Conservation (phyloP, 64 coral and sea anemone species). For the Catalaphyllia jardinei region DNA sequence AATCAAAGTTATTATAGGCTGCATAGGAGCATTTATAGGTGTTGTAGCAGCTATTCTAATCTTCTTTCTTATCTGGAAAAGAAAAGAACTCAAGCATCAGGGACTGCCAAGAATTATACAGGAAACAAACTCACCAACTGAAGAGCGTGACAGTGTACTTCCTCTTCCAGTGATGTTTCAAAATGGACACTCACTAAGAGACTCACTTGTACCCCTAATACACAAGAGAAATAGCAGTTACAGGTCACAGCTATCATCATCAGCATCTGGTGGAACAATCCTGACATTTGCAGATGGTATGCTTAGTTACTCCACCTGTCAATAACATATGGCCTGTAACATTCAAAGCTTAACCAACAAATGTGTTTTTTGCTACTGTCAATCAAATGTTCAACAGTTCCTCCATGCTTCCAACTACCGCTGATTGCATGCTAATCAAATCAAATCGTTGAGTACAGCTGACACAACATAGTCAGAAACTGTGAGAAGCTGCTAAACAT, state of each 20-base stretch:
- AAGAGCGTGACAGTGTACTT: neutral
- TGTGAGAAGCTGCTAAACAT: too few species aligned
- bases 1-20: constrained; percentile 1
- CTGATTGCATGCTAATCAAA: too few species aligned
- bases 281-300: constrained; percentile 38
- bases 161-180: neutral
- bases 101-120: constrained; percentile 1
- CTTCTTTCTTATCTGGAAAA: constrained; percentile 4
- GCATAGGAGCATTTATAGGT: constrained; percentile 8
- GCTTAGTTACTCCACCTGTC: too few species aligned
- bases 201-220: neutral
- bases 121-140: neutral
- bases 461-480: too few species aligned
- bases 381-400: too few species aligned
- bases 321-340: too few species aligned
- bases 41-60: neutral
- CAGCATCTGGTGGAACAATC: constrained; percentile 26
- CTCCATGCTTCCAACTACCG: too few species aligned
- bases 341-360: too few species aligned
- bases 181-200: neutral
- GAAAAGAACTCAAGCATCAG: neutral
- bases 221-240: constrained; percentile 46
- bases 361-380: too few species aligned
- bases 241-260: constrained; percentile 41
- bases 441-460: too few species aligned